Conservation (phyloP, 2,113 vertebrate species). For the Telmatochromis brichardi region DNA sequence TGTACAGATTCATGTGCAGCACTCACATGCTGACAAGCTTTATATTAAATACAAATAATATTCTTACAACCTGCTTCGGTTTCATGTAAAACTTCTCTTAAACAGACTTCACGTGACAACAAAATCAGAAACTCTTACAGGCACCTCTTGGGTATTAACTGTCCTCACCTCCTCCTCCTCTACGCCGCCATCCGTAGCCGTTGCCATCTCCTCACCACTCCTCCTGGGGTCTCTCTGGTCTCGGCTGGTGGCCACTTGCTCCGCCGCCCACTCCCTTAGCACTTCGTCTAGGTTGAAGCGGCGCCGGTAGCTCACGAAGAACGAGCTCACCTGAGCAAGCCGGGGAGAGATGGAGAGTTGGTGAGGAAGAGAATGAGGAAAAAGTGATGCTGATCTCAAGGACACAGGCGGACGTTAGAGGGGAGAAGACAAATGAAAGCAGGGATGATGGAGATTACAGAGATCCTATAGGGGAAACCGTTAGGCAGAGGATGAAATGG, state of each 20-base stretch:
- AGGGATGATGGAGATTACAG: background rate
- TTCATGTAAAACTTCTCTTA: background rate
- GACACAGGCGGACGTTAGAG: background rate
- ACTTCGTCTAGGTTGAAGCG: constrained; percentile 89
- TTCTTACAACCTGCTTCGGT: background rate
- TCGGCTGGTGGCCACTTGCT: constrained; percentile 71
- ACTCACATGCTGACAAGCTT: rapidly evolving
- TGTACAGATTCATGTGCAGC: background rate
- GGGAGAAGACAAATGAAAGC: background rate
- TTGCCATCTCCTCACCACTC: constrained; percentile 51
- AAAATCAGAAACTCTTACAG: background rate
- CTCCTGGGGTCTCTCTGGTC: constrained; percentile 48
- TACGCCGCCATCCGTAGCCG: constrained; percentile 47
- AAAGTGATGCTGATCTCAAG: background rate
- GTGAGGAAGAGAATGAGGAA: background rate
- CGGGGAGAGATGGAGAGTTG: background rate
- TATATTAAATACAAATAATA: background rate
- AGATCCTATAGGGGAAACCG: background rate
- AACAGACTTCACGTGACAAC: background rate
- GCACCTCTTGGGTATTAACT: background rate
- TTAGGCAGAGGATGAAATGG: background rate
- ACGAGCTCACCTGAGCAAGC: constrained; percentile 78
- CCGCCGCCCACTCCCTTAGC: constrained; percentile 86
- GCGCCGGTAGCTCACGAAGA: constrained; percentile 87
- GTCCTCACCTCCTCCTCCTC: constrained; percentile 74